These are phyloP conservation scores for Mechanitis mazaeus DNA, from an alignment of 2,888 invertebrate genomes.

Conservation along the genomic window DNA sequence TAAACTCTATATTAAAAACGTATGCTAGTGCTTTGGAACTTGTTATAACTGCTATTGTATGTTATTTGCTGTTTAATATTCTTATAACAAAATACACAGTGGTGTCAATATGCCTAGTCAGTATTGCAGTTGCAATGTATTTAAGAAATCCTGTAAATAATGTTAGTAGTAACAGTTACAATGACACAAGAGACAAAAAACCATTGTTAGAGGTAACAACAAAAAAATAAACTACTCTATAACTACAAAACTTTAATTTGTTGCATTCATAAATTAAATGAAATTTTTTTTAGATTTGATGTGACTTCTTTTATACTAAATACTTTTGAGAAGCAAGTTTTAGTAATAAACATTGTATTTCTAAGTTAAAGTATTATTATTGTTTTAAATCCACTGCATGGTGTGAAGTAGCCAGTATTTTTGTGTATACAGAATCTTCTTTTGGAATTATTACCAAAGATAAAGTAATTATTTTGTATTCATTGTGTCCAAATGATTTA, in stretches of 20 bases:
- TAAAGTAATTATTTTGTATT: no score
- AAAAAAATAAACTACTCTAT: neutral
- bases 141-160: constrained; percentile 91
- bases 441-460: no score
- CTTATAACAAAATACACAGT: constrained; percentile 89
- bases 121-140: constrained; percentile 89
- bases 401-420: no score
- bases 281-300: neutral
- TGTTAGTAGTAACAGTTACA: constrained; percentile 29
- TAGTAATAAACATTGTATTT: no score
- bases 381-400: no score
- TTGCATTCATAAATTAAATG: neutral
- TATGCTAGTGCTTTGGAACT: constrained; percentile 96
- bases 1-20: constrained; percentile 96
- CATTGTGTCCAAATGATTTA: no score
- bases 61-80: constrained; percentile 90
- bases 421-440: no score
- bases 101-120: constrained; percentile 88
- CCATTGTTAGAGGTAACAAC: constrained; percentile 51
- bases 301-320: no score
- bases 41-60: constrained; percentile 91
- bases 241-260: no score
- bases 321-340: no score
- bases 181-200: constrained; percentile 42
- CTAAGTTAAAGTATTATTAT: no score